A percentile compares a stretch with the other conserved stretches of the same genome.
Evolutionary conservation across 2,113 vertebrate genomes (phyloP).

Genomic region (Callopanchax toddi): DNA sequence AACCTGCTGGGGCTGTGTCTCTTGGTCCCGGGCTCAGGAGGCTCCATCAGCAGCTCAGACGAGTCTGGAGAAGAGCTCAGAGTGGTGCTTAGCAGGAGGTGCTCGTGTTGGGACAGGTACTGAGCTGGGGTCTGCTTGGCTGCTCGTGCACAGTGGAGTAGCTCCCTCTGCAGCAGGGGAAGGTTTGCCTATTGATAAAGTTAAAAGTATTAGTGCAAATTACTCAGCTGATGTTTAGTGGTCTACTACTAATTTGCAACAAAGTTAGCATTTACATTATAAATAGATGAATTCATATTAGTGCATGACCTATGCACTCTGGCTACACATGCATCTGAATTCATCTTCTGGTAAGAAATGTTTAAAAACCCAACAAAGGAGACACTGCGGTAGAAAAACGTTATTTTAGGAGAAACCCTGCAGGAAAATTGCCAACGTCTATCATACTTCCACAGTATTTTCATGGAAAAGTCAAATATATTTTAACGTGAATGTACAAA

Average conservation of each 20-base stretch:
- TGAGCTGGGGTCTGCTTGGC: conserved; percentile 98
- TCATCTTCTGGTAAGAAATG: too few species aligned
- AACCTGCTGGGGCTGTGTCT: conserved; percentile 94
- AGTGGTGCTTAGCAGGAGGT: conserved; percentile 94
- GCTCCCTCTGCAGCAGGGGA: conserved; percentile 94
- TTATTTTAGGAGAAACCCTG: not conserved
- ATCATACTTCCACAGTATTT: not conserved
- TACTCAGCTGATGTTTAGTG: not conserved
- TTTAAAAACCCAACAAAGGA: too few species aligned
- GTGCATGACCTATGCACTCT: too few species aligned
- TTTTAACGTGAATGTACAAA: not conserved
- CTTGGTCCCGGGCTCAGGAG: conserved; percentile 85
- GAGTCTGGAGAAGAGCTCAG: conserved; percentile 90
- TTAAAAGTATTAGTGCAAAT: not conserved
- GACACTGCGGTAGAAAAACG: too few species aligned
- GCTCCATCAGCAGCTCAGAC: conserved; percentile 92
- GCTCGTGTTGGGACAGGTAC: conserved; percentile 97
- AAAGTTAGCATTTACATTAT: too few species aligned
- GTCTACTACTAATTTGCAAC: too few species aligned
- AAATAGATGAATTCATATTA: too few species aligned
- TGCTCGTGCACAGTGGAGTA: conserved; percentile 94
- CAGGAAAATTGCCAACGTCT: not conserved
- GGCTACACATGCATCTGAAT: too few species aligned
- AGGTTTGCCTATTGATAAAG: conserved; percentile 87
- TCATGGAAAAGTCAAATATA: not conserved